phyloP scores from a whole-genome alignment of 2,113 vertebrate species.

The Chascanopsetta lugubris region DNA sequence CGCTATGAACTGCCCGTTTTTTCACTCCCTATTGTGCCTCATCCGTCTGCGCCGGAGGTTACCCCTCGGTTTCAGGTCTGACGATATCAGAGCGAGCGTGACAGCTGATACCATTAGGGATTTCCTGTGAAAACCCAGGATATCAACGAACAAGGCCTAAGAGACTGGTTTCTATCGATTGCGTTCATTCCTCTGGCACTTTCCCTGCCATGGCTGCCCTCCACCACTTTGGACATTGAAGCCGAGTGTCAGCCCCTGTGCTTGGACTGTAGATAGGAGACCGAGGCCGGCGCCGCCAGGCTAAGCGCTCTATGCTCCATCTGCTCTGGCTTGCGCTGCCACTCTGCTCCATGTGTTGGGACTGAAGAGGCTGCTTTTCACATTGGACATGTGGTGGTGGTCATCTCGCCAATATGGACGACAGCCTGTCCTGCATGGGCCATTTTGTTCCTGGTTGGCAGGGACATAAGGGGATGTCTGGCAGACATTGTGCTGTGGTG shows the following conservation, averaged over 20 bases:
- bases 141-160: conserved; percentile 43
- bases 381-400: conserved; percentile 19
- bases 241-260: conserved; percentile 30
- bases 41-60: too few relatives aligned
- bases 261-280: conserved; percentile 37
- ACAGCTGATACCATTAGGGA: conserved; percentile 19
- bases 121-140: conserved; percentile 43
- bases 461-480: background rate
- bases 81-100: conserved; percentile 21
- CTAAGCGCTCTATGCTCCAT: conserved; percentile 25
- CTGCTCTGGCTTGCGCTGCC: conserved; percentile 35
- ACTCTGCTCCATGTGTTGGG: conserved; percentile 22
- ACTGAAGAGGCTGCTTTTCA: conserved; percentile 27
- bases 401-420: conserved; percentile 9
- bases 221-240: conserved; percentile 19
- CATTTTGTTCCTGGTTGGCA: conserved; percentile 29
- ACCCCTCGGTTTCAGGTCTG: background rate
- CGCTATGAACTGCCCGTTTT: too few relatives aligned
- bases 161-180: conserved; percentile 48
- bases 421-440: conserved; percentile 5
- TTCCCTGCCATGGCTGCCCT: conserved; percentile 14
- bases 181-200: conserved; percentile 32
- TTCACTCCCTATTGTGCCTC: too few relatives aligned
- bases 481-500: background rate
- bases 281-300: background rate